Conservation (phyloP, 23 tunicate species). For the Phallusia fumigata region DNA sequence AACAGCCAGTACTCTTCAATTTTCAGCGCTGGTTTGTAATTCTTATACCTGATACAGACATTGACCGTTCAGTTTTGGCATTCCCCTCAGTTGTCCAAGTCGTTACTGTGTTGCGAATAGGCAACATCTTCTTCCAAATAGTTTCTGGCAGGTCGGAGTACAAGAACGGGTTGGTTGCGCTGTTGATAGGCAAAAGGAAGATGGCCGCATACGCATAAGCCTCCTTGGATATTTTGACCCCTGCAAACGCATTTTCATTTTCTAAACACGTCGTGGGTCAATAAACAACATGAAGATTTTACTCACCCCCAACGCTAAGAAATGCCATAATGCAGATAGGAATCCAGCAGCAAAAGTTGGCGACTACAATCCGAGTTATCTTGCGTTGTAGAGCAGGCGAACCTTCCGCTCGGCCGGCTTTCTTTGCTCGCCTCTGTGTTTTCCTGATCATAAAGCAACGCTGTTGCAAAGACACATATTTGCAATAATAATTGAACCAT, state of each 20-base stretch:
- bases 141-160: background rate
- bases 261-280: background rate
- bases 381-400: slow-evolving; percentile 45
- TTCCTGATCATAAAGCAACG: slow-evolving; percentile 3
- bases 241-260: background rate
- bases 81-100: too few species aligned
- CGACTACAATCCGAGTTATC: slow-evolving; percentile 37
- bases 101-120: too few species aligned
- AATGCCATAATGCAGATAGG: slow-evolving; percentile 70
- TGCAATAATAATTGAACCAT: too few species aligned
- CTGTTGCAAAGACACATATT: too few species aligned
- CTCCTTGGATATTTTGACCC: background rate
- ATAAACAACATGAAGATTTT: background rate
- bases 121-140: background rate
- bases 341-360: slow-evolving; percentile 73
- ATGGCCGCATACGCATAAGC: background rate
- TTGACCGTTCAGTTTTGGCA: too few species aligned
- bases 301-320: slow-evolving; percentile 39
- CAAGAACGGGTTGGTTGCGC: background rate
- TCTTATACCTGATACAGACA: too few species aligned
- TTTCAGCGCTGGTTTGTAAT: too few species aligned
- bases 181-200: background rate
- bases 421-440: background rate
- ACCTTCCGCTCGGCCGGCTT: slow-evolving; percentile 5
- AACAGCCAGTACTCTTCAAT: too few species aligned